phyloP scores from a whole-genome alignment of 2,113 vertebrate genomes.

The Triplophysa dalaica region DNA sequence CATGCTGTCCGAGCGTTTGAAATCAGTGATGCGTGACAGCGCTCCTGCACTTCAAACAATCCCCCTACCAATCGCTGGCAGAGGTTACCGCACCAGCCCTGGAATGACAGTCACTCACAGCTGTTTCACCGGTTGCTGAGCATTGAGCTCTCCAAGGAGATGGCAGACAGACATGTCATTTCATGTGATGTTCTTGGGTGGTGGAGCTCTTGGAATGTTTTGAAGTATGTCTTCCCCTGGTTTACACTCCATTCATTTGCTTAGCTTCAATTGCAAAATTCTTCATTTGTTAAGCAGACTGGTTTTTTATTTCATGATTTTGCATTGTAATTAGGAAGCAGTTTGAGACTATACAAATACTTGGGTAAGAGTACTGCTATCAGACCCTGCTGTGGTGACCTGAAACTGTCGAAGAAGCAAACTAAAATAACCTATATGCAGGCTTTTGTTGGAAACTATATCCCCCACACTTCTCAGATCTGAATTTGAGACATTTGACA shows the following conservation, averaged over 20 bases:
- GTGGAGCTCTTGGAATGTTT: background rate
- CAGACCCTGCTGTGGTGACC: background rate
- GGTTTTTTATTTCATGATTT: background rate
- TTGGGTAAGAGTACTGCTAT: background rate
- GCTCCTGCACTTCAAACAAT: slow-evolving; percentile 51
- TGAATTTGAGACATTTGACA: background rate
- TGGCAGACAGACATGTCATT: slow-evolving; percentile 23
- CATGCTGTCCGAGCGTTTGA: slow-evolving; percentile 60
- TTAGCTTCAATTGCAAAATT: background rate
- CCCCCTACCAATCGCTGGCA: slow-evolving; percentile 34
- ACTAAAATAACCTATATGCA: background rate
- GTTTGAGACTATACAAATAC: background rate
- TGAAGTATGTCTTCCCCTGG: background rate
- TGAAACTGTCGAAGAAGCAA: background rate
- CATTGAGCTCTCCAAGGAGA: slow-evolving; percentile 26
- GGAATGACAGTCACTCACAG: slow-evolving; percentile 63
- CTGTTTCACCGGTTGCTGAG: slow-evolving; percentile 61
- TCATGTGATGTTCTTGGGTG: slow-evolving; percentile 18
- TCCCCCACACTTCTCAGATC: background rate
- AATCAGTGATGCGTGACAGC: slow-evolving; percentile 64
- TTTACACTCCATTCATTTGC: background rate
- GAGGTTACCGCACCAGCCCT: slow-evolving; percentile 64
- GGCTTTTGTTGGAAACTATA: too few relatives aligned
- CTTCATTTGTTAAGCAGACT: too few relatives aligned
- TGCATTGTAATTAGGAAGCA: background rate